Base-by-base conservation (phyloP, 1,140 invertebrate genomes). In the Dufourea novaeangliae region DNA sequence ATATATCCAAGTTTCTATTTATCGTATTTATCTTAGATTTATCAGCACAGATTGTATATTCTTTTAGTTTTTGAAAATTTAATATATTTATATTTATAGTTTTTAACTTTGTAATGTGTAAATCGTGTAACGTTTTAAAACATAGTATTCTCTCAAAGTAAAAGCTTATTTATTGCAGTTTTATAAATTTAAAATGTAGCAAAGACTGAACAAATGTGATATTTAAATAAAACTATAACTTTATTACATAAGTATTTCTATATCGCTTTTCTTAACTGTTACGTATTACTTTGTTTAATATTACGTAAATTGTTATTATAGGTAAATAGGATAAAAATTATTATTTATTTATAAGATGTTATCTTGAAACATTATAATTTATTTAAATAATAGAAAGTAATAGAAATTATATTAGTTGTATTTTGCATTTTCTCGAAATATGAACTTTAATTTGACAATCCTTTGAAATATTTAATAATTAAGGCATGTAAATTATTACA, bases 141-240 rank as follows among this genome's bases (percentile, higher is more conserved):
- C 8, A 50, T n/a, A 50, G 46, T 50, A 41, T 67, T 29, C 22
- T 66, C 20, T 12, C 17, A 39, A 46, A 75, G 63, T n/a, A 1
- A 41, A 41, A 67, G 10, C 41, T 74, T 66, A 73, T 67, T 67
- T 75, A 56, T 57, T 57, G 6, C 39, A 52, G 50, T 46, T 61
- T n/a, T 29, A 12, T 37, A 14, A 37, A 69, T 61, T 22, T 39
- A 11, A 61, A 12, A 70, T 20, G 44, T 69, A 82, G 69, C 17
- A 52, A 83, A 83, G 81, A 82, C 81, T 83, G 82, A 82, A 44
- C 50, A 54, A 72, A 78, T 83, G 82, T 83, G 82, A 83, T 82
- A 83, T 82, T 54, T 70, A 62, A 70, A 62, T 41, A 46, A 77
- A 46, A 62, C 32, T 61, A 34, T 70, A 70, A 61, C n/a, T 29